Evolutionary conservation across 2,797 vertebrate genomes (phyloP), one percentile per base, ranked within the genome.

Genomic region (Esox masquinongy): DNA sequence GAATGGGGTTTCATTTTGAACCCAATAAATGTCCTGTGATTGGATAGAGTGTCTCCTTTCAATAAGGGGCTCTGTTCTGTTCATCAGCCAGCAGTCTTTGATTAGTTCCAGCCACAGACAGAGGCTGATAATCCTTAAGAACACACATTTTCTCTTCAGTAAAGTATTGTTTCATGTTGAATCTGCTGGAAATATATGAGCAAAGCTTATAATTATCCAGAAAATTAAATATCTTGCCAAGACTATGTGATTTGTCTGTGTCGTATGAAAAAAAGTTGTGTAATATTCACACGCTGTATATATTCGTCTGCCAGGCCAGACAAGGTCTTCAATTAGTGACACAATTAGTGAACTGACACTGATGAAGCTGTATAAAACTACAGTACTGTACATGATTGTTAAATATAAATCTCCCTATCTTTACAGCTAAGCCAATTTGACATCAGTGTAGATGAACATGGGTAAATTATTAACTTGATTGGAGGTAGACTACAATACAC

Each of bases 11-110:
- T 31, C 29, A 31, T 31, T 1, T 1, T 1, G 29, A 31, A 31
- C 29, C 29, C 29, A 3, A 3, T 31, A 68, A 19, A 9, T 11
- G 67, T 68, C 67, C n/a, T 17, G 34, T 39, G 36, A 43, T 12
- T 68, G 31, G 22, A 22, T 69, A 22, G n/a, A 68, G 67, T 69
- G n/a, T 69, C 67, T n/a, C 11, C 19, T 24, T 68, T 68, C 9
- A 12, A 7, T n/a, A 39, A 68, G 19, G n/a, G 17, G 22, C 34
- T 36, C 34, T n/a, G 67, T 19, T 36, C 34, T n/a, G 67, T 19
- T 8, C 31, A 36, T 68, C 67, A 68, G 34, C 16, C 29, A 47
- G 47, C 22, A 69, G 67, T 15, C 36, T 34, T 26, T 70, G 43
- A 70, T 70, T 70, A 26, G 43, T 49, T 70, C 2, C 22, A 49